phyloP scores from a whole-genome alignment of 2,888 invertebrate species.

The Tetrapedia diversipes region DNA sequence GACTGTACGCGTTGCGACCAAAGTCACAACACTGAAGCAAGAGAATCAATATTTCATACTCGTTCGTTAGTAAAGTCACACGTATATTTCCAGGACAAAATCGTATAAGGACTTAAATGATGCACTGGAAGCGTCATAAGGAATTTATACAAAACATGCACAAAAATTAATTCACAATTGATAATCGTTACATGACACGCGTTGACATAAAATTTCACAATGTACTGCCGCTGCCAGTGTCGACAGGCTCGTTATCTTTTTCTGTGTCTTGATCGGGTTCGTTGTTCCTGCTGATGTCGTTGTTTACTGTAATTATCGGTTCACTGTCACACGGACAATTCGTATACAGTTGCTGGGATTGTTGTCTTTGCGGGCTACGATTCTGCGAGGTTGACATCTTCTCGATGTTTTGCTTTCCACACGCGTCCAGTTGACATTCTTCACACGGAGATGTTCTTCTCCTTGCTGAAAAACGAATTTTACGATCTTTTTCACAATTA shows the following conservation, averaged over 20 bases:
- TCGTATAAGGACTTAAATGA: background rate
- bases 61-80: background rate
- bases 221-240: constrained; percentile 53
- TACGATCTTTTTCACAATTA: background rate
- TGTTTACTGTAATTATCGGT: constrained; percentile 15
- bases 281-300: constrained; percentile 34
- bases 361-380: constrained; percentile 40
- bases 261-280: constrained; percentile 22
- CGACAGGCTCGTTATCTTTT: constrained; percentile 33
- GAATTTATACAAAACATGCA: background rate
- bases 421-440: background rate
- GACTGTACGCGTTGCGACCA: no score
- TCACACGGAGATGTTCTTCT: constrained; percentile 4
- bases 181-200: background rate
- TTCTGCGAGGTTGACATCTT: constrained; percentile 41
- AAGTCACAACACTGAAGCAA: no score
- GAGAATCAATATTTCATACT: no score
- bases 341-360: constrained; percentile 37
- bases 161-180: background rate
- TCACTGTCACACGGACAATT: constrained; percentile 22
- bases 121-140: background rate
- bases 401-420: constrained; percentile 13
- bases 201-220: constrained; percentile 21
- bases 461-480: constrained; percentile 24
- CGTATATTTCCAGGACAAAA: background rate